Evolutionary conservation across 2,113 vertebrate species (phyloP), one percentile per base, ranked within the genome.

Genomic region (Atlantisia rogersi): DNA sequence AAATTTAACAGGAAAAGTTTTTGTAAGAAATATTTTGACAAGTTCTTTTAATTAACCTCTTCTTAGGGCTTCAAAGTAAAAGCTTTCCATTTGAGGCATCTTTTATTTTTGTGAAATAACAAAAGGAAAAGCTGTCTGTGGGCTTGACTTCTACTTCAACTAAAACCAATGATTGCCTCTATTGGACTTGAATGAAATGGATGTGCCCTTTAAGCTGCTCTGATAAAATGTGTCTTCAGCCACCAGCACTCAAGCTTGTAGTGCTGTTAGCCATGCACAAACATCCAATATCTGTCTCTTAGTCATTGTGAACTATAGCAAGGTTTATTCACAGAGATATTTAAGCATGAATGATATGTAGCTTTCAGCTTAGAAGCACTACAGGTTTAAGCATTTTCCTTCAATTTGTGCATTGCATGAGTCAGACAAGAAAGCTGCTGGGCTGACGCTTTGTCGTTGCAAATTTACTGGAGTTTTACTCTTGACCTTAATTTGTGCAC

Each of bases 271-370:
- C 16, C 48, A 58, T 75, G 28, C 6, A 35, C 58, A 90, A 75
- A 71, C 7, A 67, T 42, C 60, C 80, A 74, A 17, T 86, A 67
- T 35, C 31, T 77, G 17, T 73, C 62, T 68, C n/a, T 67, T 63
- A 69, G 15, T 92, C 22, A 71, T 7, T 63, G 32, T 63, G 64
- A 88, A 59, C 31, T 63, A 29, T 6, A 70, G 37, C 4, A 55
- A 94, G 7, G 9, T 92, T 92, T 92, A 80, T 88, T 88, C 73
- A 60, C 71, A 87, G 24, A 64, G 9, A 20, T 70, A 90, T 62
- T 74, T 83, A 82, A 42, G 15, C 22, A 37, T 91, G 18, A 86
- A 86, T 81, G 82, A 67, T 55, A 50, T 5, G 3, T 28, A 81
- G 48, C 64, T 94, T 92, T 89, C 52, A 63, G 10, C 55, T 82